phyloP scores from a whole-genome alignment of 2,113 vertebrate genomes.

The Sminthopsis crassicaudata region DNA sequence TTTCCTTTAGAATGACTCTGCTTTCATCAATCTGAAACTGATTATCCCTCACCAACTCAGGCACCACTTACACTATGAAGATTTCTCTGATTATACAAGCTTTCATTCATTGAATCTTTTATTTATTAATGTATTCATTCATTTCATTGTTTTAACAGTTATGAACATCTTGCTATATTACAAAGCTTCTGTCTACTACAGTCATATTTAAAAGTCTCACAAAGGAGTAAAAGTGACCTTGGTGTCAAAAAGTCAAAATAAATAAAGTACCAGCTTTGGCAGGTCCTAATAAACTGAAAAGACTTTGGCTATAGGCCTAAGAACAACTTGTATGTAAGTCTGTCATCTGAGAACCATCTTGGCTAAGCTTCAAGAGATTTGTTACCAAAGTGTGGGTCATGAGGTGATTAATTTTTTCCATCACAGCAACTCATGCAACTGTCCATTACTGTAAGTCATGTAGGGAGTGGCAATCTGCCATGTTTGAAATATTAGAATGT shows the following conservation, averaged over 20 bases:
- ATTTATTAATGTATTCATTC: background rate
- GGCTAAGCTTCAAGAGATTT: background rate
- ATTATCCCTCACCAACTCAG: background rate
- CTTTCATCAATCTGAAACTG: background rate
- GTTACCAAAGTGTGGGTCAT: background rate
- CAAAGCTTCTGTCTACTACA: background rate
- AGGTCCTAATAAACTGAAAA: background rate
- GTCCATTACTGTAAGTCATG: background rate
- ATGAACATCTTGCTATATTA: background rate
- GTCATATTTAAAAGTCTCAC: background rate
- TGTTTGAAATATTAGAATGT: background rate
- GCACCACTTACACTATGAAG: background rate
- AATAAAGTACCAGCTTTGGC: background rate
- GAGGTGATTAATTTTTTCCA: background rate
- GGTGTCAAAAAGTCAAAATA: background rate
- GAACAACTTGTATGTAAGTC: background rate
- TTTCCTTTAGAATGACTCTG: background rate
- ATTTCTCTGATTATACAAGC: background rate
- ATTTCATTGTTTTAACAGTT: background rate
- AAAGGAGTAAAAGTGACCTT: background rate
- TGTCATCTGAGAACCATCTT: background rate
- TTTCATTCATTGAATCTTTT: background rate
- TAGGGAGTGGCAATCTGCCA: background rate
- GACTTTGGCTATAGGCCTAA: background rate
- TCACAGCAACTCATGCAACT: background rate